Evolutionary conservation across 1,140 invertebrate genomes (phyloP).

Genomic region (Rhizoglyphus robini): DNA sequence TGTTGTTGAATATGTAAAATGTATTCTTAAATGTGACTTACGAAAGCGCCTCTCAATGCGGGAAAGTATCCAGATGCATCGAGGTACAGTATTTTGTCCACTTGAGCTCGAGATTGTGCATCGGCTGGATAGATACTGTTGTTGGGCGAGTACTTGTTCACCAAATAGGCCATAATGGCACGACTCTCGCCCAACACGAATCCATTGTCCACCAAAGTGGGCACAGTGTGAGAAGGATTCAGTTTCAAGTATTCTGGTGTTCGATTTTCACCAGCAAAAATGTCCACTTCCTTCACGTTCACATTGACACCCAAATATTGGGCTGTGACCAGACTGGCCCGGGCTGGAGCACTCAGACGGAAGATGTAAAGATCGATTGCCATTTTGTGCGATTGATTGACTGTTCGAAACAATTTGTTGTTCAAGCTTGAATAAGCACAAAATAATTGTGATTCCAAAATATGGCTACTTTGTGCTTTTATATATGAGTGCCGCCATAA

Average conservation of each 20-base stretch:
- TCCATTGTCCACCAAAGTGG: slow-evolving; percentile 49
- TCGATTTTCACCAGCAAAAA: slow-evolving; percentile 51
- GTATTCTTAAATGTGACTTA: too few relatives aligned
- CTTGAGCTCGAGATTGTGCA: slow-evolving; percentile 47
- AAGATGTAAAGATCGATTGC: slow-evolving; percentile 26
- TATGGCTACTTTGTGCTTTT: too few relatives aligned
- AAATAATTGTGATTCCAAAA: too few relatives aligned
- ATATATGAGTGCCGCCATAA: too few relatives aligned
- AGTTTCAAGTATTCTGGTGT: slow-evolving; percentile 56
- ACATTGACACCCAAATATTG: slow-evolving; percentile 53
- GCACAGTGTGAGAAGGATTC: slow-evolving; percentile 53
- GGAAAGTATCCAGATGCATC: slow-evolving; percentile 37
- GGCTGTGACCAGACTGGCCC: slow-evolving; percentile 24
- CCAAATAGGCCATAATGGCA: slow-evolving; percentile 24
- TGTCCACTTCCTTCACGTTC: slow-evolving; percentile 48
- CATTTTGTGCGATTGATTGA: too few relatives aligned
- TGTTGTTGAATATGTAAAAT: too few relatives aligned
- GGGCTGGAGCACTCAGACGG: slow-evolving; percentile 22
- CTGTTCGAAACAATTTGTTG: too few relatives aligned
- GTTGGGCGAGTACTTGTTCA: slow-evolving; percentile 43
- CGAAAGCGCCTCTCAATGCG: slow-evolving; percentile 29
- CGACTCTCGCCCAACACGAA: slow-evolving; percentile 45
- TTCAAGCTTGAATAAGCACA: too few relatives aligned
- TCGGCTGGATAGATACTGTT: slow-evolving; percentile 53
- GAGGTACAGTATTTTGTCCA: slow-evolving; percentile 59